These are phyloP conservation scores for Ips typographus DNA, from an alignment of 1,140 invertebrate genomes.

Conservation along the genomic window DNA sequence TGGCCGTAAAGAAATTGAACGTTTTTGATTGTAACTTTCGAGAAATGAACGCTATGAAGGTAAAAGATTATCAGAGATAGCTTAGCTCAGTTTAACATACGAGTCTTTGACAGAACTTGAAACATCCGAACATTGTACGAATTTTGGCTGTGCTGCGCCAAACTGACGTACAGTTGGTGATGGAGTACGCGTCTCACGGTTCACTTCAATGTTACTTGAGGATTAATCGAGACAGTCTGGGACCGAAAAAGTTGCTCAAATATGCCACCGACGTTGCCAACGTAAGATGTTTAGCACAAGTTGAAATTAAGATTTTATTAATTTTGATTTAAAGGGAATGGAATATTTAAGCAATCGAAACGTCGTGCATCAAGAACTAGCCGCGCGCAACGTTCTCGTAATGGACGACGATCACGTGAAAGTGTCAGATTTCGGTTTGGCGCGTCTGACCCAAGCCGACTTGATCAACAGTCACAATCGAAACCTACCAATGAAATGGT, in stretches of 20 bases:
- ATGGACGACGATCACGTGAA: constrained; percentile 78
- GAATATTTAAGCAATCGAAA: constrained; percentile 78
- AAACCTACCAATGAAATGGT: constrained; percentile 82
- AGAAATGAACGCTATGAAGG: constrained; percentile 58
- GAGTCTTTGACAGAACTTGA: constrained; percentile 59
- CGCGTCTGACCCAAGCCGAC: constrained; percentile 74
- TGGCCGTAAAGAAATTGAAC: constrained; percentile 76
- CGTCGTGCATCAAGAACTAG: constrained; percentile 85
- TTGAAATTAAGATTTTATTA: background rate
- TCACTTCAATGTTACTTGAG: constrained; percentile 78
- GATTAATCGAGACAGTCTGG: constrained; percentile 65
- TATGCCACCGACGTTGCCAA: constrained; percentile 79
- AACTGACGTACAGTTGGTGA: constrained; percentile 76
- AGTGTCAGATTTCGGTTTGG: constrained; percentile 90
- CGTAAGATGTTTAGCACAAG: constrained; percentile 37
- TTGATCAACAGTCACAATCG: constrained; percentile 69
- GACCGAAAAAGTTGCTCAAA: constrained; percentile 65
- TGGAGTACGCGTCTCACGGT: constrained; percentile 84
- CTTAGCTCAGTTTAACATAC: too few species aligned
- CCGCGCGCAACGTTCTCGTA: constrained; percentile 85
- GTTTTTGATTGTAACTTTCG: constrained; percentile 62
- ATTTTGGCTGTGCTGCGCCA: constrained; percentile 79
- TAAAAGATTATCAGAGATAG: background rate
- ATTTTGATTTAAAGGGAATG: constrained; percentile 64
- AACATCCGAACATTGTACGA: constrained; percentile 85